phyloP scores from a whole-genome alignment of 2,888 invertebrate genomes.

The Cataglyphis cursor region DNA sequence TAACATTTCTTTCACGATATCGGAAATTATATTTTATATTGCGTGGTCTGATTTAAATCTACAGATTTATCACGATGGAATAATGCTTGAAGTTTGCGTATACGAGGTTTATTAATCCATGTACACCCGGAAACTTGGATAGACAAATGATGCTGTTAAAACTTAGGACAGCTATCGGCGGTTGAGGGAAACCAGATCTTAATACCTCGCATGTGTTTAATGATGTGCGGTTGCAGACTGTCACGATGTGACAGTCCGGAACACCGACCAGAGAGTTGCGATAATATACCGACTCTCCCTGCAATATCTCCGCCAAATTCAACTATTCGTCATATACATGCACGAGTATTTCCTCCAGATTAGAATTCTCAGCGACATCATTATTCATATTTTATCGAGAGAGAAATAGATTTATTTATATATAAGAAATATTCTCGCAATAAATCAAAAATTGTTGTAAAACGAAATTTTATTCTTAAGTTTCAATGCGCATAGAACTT shows the following conservation, averaged over 20 bases:
- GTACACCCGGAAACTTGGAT: constrained; percentile 25
- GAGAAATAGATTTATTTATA: neutral
- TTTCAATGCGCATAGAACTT: neutral
- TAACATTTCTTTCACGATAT: neutral
- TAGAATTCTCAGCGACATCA: neutral
- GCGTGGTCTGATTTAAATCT: constrained; percentile 19
- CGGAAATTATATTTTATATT: neutral
- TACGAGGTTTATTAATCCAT: constrained; percentile 40
- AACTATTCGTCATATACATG: constrained; percentile 19
- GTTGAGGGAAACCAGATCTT: constrained; percentile 57
- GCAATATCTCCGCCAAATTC: constrained; percentile 40
- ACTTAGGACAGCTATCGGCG: constrained; percentile 55
- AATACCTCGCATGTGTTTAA: constrained; percentile 54
- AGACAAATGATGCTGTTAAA: constrained; percentile 56
- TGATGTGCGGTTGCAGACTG: constrained; percentile 51
- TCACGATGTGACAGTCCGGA: constrained; percentile 41
- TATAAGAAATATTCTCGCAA: neutral
- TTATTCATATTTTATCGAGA: neutral
- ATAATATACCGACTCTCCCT: constrained; percentile 46
- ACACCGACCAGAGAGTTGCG: constrained; percentile 40
- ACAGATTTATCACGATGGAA: neutral
- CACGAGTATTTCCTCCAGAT: constrained; percentile 5
- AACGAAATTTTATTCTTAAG: neutral
- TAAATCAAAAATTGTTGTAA: neutral
- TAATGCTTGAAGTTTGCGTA: constrained; percentile 20